Percentiles rank a stretch among this genome's conserved stretches.
Conservation (phyloP, 2,888 invertebrate species). For the Toxonevra muliebris region DNA sequence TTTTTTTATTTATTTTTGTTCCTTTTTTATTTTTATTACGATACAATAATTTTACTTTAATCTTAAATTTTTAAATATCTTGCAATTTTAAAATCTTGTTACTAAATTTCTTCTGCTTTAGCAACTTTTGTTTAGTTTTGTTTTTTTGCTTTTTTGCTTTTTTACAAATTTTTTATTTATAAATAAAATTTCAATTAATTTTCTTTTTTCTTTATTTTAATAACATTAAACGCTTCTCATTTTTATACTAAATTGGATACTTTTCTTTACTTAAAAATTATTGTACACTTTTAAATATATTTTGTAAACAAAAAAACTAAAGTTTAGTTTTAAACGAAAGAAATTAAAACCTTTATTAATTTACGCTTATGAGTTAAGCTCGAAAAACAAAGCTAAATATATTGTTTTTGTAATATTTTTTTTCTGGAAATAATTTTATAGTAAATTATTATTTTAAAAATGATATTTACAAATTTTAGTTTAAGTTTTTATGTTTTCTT, state of each 20-base stretch:
- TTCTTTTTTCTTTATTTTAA: not conserved
- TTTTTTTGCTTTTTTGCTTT: conserved; percentile 8
- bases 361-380: too few relatives aligned
- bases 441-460: too few relatives aligned
- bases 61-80: conserved; percentile 4
- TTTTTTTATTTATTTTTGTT: conserved; percentile 1
- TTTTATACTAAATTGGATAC: not conserved
- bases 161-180: conserved; percentile 15
- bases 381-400: too few relatives aligned
- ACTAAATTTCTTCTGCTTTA: conserved; percentile 3
- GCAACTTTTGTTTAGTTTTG: conserved; percentile 6
- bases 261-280: conserved; percentile 22
- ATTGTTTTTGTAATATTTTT: too few relatives aligned
- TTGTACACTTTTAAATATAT: conserved; percentile 22
- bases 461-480: too few relatives aligned
- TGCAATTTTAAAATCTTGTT: not conserved
- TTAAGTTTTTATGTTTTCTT: too few relatives aligned
- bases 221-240: conserved; percentile 25
- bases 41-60: conserved; percentile 5
- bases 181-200: conserved; percentile 23
- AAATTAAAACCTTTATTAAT: too few relatives aligned
- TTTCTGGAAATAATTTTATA: too few relatives aligned
- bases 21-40: conserved; percentile 8
- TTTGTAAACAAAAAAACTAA: not conserved
- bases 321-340: too few relatives aligned